Evolutionary conservation across 2,113 vertebrate genomes (phyloP), one percentile per base, ranked within the genome.

Genomic region (Oncorhynchus gorbuscha): DNA sequence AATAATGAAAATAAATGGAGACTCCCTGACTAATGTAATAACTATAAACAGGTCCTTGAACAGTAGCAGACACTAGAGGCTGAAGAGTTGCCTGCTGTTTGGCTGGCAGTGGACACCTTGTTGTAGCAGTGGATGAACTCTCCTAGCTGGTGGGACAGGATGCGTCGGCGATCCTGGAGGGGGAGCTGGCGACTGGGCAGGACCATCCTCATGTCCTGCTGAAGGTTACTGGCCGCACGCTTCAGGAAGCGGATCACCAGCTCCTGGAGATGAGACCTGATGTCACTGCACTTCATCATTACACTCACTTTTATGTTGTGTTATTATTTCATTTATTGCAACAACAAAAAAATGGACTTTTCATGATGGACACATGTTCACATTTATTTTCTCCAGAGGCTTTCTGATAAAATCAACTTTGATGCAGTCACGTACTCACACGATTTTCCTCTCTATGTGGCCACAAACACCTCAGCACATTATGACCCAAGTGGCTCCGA

Each of bases 161-260:
- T 91, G 48, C 92, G 92, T 32, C 94, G 94, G 55, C 96, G 95
- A 75, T 97, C 95, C 26, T 83, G 85, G 0, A 94, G 88, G 3
- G 96, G 90, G 8, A 97, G 78, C 24, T 90, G 92, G 9, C 86
- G 94, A 79, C 94, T 95, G 69, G 97, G 97, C 61, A 96, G 79
- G 6, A 93, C 89, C 91, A 98, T 85, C 78, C 84, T 92, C 83
- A 98, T 79, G 48, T 96, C 95, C 76, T 95, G 94, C 26, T 94
- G 95, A 22, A 99, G 94, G 86, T 99, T 98, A 87, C 89, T 93
- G 79, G 96, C 94, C 55, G 97, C 97, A 87, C 93, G 92, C 82
- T 91, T 95, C 85, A 99, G 92, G 84, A 99, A 99, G 73, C 95
- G 94, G 73, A 97, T 93, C 76, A 99, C 94, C 65, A 99, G 91